Evolutionary conservation across 2,888 invertebrate species (phyloP), one percentile per base, ranked within the genome.

Genomic region (Lasioglossum calceatum): DNA sequence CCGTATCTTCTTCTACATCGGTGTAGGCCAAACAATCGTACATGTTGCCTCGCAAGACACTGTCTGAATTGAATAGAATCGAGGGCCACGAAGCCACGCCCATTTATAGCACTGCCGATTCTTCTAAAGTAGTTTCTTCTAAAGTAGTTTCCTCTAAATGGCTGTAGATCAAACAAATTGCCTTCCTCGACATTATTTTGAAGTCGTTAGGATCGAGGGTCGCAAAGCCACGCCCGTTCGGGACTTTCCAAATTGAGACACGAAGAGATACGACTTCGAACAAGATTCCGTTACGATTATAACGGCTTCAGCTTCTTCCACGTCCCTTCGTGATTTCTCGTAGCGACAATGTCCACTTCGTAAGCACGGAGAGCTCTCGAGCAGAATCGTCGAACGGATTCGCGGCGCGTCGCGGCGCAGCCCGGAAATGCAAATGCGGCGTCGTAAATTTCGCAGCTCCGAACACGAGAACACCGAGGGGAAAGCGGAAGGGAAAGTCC

Each of bases 401-500:
- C 32, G 64, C 27, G 61, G 2, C 7, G 27, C 27, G n/a, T 27
- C 61, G 27, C 61, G 27, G 61, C 32, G 61, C 61, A 50, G 76
- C 47, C 64, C 73, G 80, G 80, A 86, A 87, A 86, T 83, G 86
- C 81, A 86, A 86, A 86, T 86, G 76, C 71, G 23, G 54, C 61
- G 85, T 85, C 78, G 77, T 77, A 87, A 88, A 87, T 87, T 82
- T 75, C 71, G 74, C n/a, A 14, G 44, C 76, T 27, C 64, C 64
- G 64, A 54, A 67, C 54, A 10, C 64, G 79, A 74, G 82, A 67
- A 47, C 74, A 27, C 42, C 42, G 47, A 47, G 54, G 87, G 82
- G 82, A 83, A 85, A 88, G 79, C 79, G 64, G 39, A 50, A 81
- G 79, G 81, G 82, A 84, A 88, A 84, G 77, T 80, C 73, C 7